Base-by-base conservation (phyloP, 2,888 invertebrate genomes). In the Drosophila merina region DNA sequence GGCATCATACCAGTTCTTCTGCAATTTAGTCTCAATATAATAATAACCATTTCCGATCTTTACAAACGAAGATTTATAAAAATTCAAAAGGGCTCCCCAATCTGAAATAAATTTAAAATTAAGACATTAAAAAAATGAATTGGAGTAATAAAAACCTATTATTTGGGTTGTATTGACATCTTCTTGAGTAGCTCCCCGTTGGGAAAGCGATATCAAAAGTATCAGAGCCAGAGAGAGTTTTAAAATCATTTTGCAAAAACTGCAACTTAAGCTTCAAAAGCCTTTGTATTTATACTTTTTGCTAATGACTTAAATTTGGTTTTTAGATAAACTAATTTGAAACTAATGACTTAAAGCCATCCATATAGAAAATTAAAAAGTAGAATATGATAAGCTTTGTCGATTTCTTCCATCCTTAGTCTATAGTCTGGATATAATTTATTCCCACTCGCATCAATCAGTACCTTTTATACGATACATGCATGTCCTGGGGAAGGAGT, bases 361-460 rank as follows among this genome's bases (percentile, higher is more conserved):
- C 20, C 20, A 20, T 20, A 20, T 20, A 20, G 20, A 20, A 20
- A 0, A 20, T 20, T 20, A 20, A 20, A 20, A 20, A 20, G 1
- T 20, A 20, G 20, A 20, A 20, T 20, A 1, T 20, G 20, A 20
- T 20, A 20, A 20, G 20, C 20, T 20, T 20, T 20, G 2, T 20
- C 20, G 20, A 20, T 20, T 20, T 20, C 20, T 20, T 20, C 5
- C 28, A 12, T 20, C n/a, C 44, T 25, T 9, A 10, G 25, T 20
- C 20, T 20, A 25, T 44, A 25, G 25, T 8, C 10, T 10, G 44
- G 44, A 44, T 8, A 10, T 25, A 44, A 25, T 20, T 44, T 25
- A 12, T 33, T 7, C 45, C 28, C 25, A 40, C 3, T 20, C 26
- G 26, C 60, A 62, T 62, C 26, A 62, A 62, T 62, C 60, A 48